phyloP scores from a whole-genome alignment of 2,113 vertebrate genomes.

The Paratilapia polleni region DNA sequence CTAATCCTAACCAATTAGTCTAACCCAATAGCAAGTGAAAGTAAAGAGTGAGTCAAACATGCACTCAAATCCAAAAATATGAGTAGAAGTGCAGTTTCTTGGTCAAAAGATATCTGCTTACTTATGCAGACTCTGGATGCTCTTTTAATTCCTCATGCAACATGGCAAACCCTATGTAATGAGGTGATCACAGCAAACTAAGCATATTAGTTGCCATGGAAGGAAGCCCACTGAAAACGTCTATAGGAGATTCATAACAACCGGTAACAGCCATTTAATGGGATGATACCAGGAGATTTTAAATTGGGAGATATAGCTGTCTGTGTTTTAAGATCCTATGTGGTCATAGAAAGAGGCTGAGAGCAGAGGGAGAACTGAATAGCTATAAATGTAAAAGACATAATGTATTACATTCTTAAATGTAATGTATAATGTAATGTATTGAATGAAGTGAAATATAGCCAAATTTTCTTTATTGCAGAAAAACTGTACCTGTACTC shows the following conservation, averaged over 20 bases:
- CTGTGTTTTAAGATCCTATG: neutral
- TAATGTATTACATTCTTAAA: neutral
- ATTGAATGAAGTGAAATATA: neutral
- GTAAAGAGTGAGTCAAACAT: neutral
- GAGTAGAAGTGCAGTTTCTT: neutral
- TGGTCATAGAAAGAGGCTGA: neutral
- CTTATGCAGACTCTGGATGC: neutral
- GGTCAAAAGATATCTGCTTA: neutral
- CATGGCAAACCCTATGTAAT: neutral
- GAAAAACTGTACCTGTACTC: neutral
- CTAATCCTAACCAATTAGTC: neutral
- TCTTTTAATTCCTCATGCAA: neutral
- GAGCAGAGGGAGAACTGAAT: neutral
- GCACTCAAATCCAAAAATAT: neutral
- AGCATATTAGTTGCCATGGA: neutral
- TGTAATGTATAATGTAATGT: neutral
- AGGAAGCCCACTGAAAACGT: rapidly evolving
- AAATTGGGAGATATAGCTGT: neutral
- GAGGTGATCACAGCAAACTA: neutral
- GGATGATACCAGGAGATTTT: neutral
- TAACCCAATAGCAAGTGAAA: neutral
- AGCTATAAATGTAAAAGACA: neutral
- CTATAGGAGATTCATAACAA: neutral
- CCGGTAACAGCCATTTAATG: too few species aligned
- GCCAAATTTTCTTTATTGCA: too few species aligned